Evolutionary conservation across 2,797 vertebrate species (phyloP).

Genomic region (Halcyon smyrnensis): DNA sequence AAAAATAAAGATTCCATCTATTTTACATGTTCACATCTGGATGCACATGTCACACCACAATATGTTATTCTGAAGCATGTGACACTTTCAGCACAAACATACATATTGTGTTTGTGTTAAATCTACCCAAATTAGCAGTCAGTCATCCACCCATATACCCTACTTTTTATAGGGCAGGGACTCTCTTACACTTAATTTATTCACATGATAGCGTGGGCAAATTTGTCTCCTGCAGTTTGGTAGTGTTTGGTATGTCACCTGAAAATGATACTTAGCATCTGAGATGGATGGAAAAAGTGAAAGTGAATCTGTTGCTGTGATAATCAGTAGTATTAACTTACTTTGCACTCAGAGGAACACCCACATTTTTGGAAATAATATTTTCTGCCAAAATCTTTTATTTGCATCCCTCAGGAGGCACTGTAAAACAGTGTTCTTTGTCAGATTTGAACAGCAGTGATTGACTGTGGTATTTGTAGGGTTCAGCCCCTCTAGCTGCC

Average conservation of each 20-base stretch:
- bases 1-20: not conserved
- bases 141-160: not conserved
- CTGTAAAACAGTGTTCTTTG: not conserved
- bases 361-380: not conserved
- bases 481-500: not conserved
- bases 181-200: slow-evolving; percentile 20
- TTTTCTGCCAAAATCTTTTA: not conserved
- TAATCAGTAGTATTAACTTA: not conserved
- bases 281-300: not conserved
- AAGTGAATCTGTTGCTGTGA: not conserved
- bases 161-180: not conserved
- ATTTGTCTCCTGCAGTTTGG: not conserved
- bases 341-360: not conserved
- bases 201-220: not conserved
- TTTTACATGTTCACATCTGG: slow-evolving; percentile 57
- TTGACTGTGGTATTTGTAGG: slow-evolving; percentile 26
- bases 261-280: not conserved
- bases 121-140: slow-evolving; percentile 26
- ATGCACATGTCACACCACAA: slow-evolving; percentile 11
- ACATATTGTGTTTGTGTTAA: slow-evolving; percentile 1
- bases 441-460: not conserved
- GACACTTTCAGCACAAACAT: slow-evolving; percentile 5
- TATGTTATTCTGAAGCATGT: not conserved
- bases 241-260: not conserved
- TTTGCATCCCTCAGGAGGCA: not conserved